Evolutionary conservation across 2,888 invertebrate species (phyloP).

Genomic region (Blastobasis adustella): DNA sequence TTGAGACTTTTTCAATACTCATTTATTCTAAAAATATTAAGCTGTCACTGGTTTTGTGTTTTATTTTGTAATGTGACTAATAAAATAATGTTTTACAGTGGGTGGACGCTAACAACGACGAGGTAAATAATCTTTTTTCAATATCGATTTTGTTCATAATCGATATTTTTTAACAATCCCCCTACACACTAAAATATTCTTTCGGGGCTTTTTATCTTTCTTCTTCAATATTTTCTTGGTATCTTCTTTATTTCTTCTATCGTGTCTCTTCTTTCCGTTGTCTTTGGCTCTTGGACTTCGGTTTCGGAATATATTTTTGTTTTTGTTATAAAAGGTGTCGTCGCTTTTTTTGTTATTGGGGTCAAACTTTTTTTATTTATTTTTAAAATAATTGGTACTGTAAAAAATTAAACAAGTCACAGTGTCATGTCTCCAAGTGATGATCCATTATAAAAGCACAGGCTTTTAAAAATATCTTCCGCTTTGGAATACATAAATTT

Average conservation of each 20-base stretch:
- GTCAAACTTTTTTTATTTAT: not conserved
- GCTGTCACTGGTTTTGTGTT: constrained; percentile 9
- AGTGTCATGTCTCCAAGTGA: too few species aligned
- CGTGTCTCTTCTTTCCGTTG: constrained; percentile 1
- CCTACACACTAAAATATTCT: constrained; percentile 3
- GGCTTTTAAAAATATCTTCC: too few species aligned
- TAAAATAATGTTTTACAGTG: constrained; percentile 75
- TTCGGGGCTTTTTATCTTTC: constrained; percentile 7
- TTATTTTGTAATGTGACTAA: constrained; percentile 53
- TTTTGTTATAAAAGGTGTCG: too few species aligned
- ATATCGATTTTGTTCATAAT: not conserved
- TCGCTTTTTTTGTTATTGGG: not conserved
- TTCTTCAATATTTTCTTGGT: constrained; percentile 7
- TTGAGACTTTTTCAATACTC: constrained; percentile 34
- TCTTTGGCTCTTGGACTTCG: not conserved
- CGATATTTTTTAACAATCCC: too few species aligned
- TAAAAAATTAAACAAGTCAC: too few species aligned
- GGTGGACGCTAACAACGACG: constrained; percentile 80
- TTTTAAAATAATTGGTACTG: too few species aligned
- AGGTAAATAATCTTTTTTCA: constrained; percentile 63
- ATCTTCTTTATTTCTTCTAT: constrained; percentile 5
- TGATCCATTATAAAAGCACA: too few species aligned
- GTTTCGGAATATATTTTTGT: too few species aligned
- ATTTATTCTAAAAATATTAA: not conserved
- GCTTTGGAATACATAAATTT: too few species aligned